Evolutionary conservation across 2,888 invertebrate genomes (phyloP).

Genomic region (Caenorhabditis sp.): DNA sequence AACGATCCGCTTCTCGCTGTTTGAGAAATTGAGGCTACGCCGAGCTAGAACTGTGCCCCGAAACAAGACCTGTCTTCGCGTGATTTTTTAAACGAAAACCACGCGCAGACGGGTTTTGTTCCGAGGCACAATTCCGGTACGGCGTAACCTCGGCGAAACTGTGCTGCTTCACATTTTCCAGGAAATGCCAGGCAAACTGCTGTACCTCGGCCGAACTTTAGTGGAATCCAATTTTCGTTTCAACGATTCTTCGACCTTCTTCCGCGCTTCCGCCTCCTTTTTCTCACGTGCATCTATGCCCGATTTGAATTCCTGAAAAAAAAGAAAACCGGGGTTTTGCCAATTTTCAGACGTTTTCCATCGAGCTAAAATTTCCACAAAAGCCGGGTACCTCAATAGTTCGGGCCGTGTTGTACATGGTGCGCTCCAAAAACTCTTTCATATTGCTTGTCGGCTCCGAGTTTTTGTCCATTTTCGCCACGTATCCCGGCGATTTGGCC

Average conservation of each 20-base stretch:
- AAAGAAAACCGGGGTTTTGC: no score
- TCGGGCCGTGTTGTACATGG: slow-evolving; percentile 62
- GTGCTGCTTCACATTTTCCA: no score
- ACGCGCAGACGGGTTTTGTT: no score
- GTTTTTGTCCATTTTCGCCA: slow-evolving; percentile 34
- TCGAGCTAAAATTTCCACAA: background rate
- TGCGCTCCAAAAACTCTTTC: slow-evolving; percentile 58
- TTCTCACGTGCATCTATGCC: slow-evolving; percentile 47
- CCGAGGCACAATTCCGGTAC: no score
- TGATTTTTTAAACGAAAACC: no score
- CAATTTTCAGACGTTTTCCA: background rate
- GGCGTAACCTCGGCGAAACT: no score
- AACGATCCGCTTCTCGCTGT: no score
- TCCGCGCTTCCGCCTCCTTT: slow-evolving; percentile 56
- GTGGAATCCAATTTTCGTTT: slow-evolving; percentile 43
- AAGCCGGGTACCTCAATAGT: slow-evolving; percentile 60
- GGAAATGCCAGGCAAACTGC: background rate
- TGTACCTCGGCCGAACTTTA: slow-evolving; percentile 36
- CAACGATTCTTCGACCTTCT: slow-evolving; percentile 53
- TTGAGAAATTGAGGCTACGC: no score
- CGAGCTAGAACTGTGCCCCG: no score
- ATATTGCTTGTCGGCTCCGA: slow-evolving; percentile 46
- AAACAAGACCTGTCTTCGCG: no score
- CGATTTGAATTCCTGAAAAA: slow-evolving; percentile 50
- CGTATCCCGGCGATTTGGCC: slow-evolving; percentile 56